These are phyloP conservation scores for Sphinx pinastri DNA, from an alignment of 2,888 invertebrate genomes.

Conservation along the genomic window DNA sequence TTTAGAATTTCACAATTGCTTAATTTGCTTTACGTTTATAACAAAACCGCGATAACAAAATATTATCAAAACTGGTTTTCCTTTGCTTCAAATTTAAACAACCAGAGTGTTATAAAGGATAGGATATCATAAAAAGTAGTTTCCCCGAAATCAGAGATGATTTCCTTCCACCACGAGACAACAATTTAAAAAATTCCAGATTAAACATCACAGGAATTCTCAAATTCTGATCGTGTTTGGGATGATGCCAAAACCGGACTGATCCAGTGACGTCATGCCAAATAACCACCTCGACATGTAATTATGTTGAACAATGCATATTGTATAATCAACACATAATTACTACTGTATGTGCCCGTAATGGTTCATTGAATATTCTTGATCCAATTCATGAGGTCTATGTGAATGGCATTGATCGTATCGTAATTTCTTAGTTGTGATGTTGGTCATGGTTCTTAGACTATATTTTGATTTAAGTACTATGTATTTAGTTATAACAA, in stretches of 20 bases:
- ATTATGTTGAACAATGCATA: conserved; percentile 11
- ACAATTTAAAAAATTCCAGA: background rate
- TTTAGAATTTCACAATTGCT: too few species aligned
- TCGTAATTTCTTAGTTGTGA: background rate
- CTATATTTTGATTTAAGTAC: background rate
- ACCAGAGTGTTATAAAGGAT: background rate
- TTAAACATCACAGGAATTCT: background rate
- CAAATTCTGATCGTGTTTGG: background rate
- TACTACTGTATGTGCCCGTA: conserved; percentile 18
- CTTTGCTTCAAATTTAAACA: background rate
- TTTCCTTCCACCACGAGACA: background rate
- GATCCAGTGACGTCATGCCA: conserved; percentile 10
- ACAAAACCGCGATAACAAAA: too few species aligned
- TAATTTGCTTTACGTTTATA: too few species aligned
- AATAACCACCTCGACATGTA: conserved; percentile 2
- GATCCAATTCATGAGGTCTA: conserved; percentile 6
- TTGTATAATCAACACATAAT: conserved; percentile 9
- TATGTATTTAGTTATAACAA: too few species aligned
- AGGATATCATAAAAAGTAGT: too few species aligned
- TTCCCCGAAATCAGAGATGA: background rate
- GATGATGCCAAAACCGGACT: background rate
- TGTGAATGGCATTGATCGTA: background rate
- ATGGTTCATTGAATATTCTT: conserved; percentile 14
- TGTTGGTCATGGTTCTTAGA: background rate
- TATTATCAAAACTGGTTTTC: background rate